A percentile compares a stretch with the other conserved stretches of the same genome.
Evolutionary conservation across 2,888 invertebrate genomes (phyloP).

Genomic region (Pocota personata): DNA sequence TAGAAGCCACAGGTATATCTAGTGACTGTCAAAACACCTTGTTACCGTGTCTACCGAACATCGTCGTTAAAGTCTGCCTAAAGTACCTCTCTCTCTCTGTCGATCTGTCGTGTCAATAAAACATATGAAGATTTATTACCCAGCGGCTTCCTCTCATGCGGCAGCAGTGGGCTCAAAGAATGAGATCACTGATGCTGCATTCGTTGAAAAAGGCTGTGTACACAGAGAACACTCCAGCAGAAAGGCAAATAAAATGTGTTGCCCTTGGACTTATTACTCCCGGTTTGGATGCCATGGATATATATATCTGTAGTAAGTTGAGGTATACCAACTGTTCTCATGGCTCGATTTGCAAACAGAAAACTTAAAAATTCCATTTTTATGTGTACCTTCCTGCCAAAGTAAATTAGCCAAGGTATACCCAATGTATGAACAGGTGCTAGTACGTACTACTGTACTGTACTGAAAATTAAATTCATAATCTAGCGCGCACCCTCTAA

Average conservation of each 20-base stretch:
- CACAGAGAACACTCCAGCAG: not conserved
- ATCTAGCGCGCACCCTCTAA: not conserved
- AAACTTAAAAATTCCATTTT: constrained; percentile 28
- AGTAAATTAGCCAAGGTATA: constrained; percentile 32
- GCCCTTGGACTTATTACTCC: constrained; percentile 51
- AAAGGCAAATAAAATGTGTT: constrained; percentile 20
- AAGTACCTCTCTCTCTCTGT: not conserved
- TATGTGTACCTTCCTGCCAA: not conserved
- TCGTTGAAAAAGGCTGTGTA: not conserved
- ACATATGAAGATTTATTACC: constrained; percentile 66
- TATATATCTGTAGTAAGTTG: not conserved
- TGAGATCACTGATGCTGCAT: constrained; percentile 51
- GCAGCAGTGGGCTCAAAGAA: constrained; percentile 48
- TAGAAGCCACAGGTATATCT: constrained; percentile 61
- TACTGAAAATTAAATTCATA: constrained; percentile 36
- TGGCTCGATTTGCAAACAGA: not conserved
- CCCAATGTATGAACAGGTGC: constrained; percentile 20
- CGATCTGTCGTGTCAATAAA: constrained; percentile 60
- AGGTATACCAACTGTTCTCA: not conserved
- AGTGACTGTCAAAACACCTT: constrained; percentile 69
- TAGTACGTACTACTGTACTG: not conserved
- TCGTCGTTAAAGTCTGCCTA: constrained; percentile 20
- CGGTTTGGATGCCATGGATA: not conserved
- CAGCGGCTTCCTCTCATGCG: constrained; percentile 48
- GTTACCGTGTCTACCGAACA: constrained; percentile 43